Evolutionary conservation across 2,797 vertebrate species (phyloP), one percentile per base, ranked within the genome.

Genomic region (Sebastes vulpes): DNA sequence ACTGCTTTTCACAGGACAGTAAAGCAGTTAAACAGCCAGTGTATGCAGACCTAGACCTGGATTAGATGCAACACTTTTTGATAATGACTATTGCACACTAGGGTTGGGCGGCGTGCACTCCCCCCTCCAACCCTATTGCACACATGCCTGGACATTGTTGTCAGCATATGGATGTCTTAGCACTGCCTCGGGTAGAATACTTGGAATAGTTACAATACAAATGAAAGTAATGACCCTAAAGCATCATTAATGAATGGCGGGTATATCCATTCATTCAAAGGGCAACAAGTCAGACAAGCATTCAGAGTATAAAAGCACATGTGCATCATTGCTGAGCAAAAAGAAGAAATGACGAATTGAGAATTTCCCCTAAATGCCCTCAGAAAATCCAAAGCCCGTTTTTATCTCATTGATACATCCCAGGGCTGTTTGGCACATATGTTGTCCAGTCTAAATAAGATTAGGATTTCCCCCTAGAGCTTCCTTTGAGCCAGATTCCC

Each of bases 401-500:
- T 88, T 90, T 88, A 86, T 94, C 83, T 84, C 61, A 54, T 69
- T 75, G 84, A 84, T 87, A 82, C 65, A 87, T 88, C 86, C 87
- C 65, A 64, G 73, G 58, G 68, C 79, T 78, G 80, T 81, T 80
- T 90, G 89, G 86, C 83, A 90, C 79, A 83, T 76, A 81, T 85
- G 75, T 65, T 75, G 88, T 92, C 85, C 85, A 71, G 83, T 88
- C 81, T 75, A 89, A 94, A 91, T 90, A 80, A 78, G 88, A 93
- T 91, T 87, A 92, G 69, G 16, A 74, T 86, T 88, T 38, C 12
- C 81, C 79, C 68, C 72, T 16, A 18, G 83, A 87, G 84, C 77
- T 84, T 85, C 64, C 64, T 84, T 67, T 82, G 42, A 84, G 85
- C 65, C 69, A 79, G 66, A 86, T 64, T 89, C 80, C n/a, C 68